These are phyloP conservation scores for Avahi laniger DNA, from an alignment of 2,797 vertebrate genomes.

Conservation along the genomic window DNA sequence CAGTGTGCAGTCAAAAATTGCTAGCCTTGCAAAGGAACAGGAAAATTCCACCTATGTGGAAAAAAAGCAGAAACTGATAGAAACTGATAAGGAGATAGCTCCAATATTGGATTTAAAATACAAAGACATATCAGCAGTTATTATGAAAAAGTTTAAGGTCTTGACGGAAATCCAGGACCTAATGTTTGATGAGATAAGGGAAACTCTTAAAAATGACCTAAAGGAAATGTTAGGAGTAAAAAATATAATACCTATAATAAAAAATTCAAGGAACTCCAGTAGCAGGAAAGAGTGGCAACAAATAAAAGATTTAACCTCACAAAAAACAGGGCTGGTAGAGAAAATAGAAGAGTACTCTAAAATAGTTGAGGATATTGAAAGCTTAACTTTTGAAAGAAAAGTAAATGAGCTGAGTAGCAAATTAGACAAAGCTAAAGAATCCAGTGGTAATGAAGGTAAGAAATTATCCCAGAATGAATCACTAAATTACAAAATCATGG, in stretches of 20 bases:
- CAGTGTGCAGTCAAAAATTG: background rate
- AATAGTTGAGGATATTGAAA: background rate
- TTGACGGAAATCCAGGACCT: constrained; percentile 40
- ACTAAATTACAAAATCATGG: background rate
- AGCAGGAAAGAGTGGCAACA: background rate
- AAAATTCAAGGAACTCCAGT: background rate
- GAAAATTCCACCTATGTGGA: background rate
- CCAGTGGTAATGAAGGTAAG: background rate
- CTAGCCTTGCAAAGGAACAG: background rate
- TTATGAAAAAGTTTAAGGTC: constrained; percentile 6
- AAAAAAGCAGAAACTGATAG: background rate
- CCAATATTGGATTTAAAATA: background rate
- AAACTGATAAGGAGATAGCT: background rate
- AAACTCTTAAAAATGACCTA: constrained; percentile 51
- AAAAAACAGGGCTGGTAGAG: background rate
- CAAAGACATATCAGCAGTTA: background rate
- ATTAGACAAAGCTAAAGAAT: background rate
- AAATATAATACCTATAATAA: background rate
- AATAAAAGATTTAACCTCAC: background rate
- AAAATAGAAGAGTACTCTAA: background rate
- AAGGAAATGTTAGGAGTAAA: constrained; percentile 24
- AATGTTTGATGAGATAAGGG: constrained; percentile 43
- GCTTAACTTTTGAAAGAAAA: background rate
- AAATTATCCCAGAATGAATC: background rate
- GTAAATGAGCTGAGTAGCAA: background rate